These are phyloP conservation scores for Antheraea yamamai DNA, from an alignment of 2,888 invertebrate genomes.

Conservation along the genomic window DNA sequence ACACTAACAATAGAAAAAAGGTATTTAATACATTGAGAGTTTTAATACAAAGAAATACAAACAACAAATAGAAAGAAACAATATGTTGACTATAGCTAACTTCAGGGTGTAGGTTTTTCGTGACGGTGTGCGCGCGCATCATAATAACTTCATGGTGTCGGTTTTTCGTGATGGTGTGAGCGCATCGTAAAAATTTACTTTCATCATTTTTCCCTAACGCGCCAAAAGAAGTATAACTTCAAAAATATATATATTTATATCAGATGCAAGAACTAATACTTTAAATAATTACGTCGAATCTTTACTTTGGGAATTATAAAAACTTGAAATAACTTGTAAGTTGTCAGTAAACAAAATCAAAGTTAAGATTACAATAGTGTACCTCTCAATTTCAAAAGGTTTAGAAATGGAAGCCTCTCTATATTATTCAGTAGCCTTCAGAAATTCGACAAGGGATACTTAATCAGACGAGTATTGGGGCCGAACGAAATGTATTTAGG, in stretches of 20 bases:
- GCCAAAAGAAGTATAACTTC: no score
- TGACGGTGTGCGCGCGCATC: no score
- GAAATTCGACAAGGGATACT: constrained; percentile 14
- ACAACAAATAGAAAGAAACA: no score
- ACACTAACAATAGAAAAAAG: no score
- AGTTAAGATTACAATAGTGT: background rate
- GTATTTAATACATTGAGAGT: no score
- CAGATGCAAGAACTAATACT: background rate
- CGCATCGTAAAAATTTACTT: no score
- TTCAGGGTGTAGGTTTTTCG: no score
- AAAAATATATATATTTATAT: background rate
- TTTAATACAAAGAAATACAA: no score
- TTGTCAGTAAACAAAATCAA: background rate
- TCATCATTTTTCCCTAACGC: no score
- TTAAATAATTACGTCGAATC: background rate
- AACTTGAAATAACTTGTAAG: background rate
- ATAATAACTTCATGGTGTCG: no score
- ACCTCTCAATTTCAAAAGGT: background rate
- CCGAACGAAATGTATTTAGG: constrained; percentile 1
- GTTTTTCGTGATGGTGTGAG: no score
- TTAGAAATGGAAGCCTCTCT: background rate
- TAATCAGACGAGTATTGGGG: background rate
- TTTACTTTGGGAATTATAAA: background rate
- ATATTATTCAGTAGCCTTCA: constrained; percentile 14
- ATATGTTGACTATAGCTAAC: no score